Percentiles rank a stretch among this genome's conserved stretches.
phyloP scores from a whole-genome alignment of 1,140 invertebrate genomes.

The Calycopis cecrops region DNA sequence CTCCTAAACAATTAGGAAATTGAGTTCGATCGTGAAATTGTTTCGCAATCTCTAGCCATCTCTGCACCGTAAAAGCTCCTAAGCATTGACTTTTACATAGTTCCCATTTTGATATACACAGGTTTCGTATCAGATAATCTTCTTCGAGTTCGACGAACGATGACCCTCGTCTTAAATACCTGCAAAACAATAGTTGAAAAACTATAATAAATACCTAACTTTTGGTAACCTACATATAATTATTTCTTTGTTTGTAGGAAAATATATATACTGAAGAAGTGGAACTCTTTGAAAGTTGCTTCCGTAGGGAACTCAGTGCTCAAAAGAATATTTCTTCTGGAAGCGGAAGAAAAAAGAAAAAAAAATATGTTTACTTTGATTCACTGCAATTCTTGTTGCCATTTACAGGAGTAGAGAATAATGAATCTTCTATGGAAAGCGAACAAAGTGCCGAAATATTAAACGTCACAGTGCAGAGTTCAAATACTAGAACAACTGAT shows the following conservation, averaged over 20 bases:
- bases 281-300: constrained; percentile 19
- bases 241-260: constrained; percentile 13
- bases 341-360: constrained; percentile 12
- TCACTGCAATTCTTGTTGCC: constrained; percentile 12
- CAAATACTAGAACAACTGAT: constrained; percentile 13
- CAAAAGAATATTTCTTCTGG: constrained; percentile 13
- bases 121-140: background rate
- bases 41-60: constrained; percentile 6
- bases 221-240: background rate
- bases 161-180: background rate
- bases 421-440: constrained; percentile 2
- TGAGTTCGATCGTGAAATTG: constrained; percentile 1
- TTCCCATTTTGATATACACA: constrained; percentile 1
- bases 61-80: background rate
- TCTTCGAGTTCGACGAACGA: background rate
- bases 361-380: constrained; percentile 20
- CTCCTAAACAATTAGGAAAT: constrained; percentile 6
- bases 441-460: constrained; percentile 4
- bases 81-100: constrained; percentile 1
- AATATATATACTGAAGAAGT: constrained; percentile 13
- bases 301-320: constrained; percentile 15
- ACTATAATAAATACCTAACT: background rate
- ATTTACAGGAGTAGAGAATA: constrained; percentile 9
- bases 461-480: constrained; percentile 10
- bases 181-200: background rate